phyloP scores from a whole-genome alignment of 2,113 vertebrate species.

The Hippocampus zosterae region DNA sequence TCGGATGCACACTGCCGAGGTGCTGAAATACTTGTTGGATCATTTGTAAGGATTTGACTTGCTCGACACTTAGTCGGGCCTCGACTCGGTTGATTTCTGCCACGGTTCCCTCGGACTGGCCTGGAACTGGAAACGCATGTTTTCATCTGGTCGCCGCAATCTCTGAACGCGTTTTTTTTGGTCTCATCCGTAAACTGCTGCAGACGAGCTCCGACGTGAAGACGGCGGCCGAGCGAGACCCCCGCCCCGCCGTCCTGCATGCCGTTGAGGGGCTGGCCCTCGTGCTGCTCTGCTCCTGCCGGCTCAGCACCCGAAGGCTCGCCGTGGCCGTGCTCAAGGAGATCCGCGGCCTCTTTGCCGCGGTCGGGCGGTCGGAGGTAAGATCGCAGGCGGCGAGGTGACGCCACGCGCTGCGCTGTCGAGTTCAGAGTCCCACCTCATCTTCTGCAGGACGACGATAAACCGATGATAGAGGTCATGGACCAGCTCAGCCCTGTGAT shows the following conservation, averaged over 20 bases:
- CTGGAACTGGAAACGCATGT: no score
- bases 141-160: no score
- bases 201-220: conserved; percentile 75
- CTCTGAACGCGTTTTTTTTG: no score
- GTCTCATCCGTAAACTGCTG: conserved; percentile 64
- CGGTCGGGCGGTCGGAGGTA: conserved; percentile 91
- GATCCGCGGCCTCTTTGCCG: conserved; percentile 83
- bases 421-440: not conserved
- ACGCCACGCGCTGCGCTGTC: not conserved
- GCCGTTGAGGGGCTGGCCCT: conserved; percentile 89
- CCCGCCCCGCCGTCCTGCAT: conserved; percentile 83
- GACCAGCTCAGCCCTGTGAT: conserved; percentile 92
- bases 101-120: no score
- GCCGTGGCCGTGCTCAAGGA: conserved; percentile 88
- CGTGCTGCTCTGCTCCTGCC: conserved; percentile 92
- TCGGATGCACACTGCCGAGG: conserved; percentile 80
- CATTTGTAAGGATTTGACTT: no score
- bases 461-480: conserved; percentile 96
- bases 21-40: conserved; percentile 38
- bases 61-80: no score
- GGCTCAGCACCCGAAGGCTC: conserved; percentile 86
- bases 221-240: conserved; percentile 73
- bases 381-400: conserved; percentile 27
- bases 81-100: no score
- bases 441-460: conserved; percentile 85